Conservation (phyloP, 2,797 vertebrate genomes). For the Erithacus rubecula region DNA sequence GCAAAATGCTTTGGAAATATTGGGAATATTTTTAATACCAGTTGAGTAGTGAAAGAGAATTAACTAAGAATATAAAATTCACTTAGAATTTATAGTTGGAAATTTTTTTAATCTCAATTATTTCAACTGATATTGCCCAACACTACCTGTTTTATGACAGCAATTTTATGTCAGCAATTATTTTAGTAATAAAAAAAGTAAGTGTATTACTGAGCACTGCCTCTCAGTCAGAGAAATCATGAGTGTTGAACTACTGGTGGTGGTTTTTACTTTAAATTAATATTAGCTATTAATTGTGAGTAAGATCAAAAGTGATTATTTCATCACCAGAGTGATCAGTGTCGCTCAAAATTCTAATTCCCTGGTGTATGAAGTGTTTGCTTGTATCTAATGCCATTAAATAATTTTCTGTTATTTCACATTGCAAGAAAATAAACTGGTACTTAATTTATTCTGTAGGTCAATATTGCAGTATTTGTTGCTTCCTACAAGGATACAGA, state of each 20-base stretch:
- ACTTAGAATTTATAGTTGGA: not conserved
- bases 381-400: not conserved
- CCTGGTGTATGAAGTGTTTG: not conserved
- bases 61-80: not conserved
- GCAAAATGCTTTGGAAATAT: not conserved
- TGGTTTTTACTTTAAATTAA: not conserved
- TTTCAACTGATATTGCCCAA: not conserved
- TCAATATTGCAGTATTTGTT: not conserved
- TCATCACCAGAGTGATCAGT: not conserved
- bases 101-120: not conserved
- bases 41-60: not conserved
- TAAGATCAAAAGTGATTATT: not conserved
- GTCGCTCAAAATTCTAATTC: not conserved
- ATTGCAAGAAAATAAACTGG: not conserved
- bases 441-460: not conserved
- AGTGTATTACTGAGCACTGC: not conserved
- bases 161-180: not conserved
- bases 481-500: not conserved
- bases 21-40: not conserved
- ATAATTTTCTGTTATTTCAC: not conserved
- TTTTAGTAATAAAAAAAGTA: slow-evolving; percentile 2
- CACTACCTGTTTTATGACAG: not conserved
- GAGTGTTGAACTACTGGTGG: not conserved
- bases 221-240: not conserved
- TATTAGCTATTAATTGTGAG: not conserved